phyloP scores from a whole-genome alignment of 2,888 invertebrate species.

The Drosophila picticornis region DNA sequence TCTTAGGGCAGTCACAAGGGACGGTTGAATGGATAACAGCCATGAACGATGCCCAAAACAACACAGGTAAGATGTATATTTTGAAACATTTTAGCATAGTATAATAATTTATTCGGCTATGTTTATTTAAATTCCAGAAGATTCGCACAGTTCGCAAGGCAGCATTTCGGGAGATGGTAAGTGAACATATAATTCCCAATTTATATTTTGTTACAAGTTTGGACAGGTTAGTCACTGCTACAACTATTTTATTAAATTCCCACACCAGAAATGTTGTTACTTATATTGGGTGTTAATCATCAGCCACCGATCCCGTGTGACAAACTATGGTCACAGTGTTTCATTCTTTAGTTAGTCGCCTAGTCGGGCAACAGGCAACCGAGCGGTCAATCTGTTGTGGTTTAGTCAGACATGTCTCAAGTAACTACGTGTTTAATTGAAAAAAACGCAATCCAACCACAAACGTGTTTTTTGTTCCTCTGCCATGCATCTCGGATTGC shows the following conservation, averaged over 20 bases:
- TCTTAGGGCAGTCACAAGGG: constrained; percentile 72
- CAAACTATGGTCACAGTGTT: constrained; percentile 11
- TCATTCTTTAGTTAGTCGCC: constrained; percentile 10
- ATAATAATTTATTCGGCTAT: background rate
- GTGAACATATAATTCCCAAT: constrained; percentile 45
- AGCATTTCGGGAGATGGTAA: constrained; percentile 85
- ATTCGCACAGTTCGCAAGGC: constrained; percentile 84
- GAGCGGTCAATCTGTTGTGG: constrained; percentile 62
- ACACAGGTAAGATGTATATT: constrained; percentile 64
- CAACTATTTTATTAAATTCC: background rate
- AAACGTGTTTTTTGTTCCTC: constrained; percentile 60
- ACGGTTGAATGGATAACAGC: constrained; percentile 83
- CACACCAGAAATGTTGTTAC: constrained; percentile 6
- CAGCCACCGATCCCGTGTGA: constrained; percentile 23
- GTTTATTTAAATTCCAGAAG: constrained; percentile 75
- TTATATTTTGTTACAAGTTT: background rate
- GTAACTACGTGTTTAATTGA: constrained; percentile 65
- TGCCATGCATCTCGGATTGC: constrained; percentile 23
- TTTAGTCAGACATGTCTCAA: constrained; percentile 54
- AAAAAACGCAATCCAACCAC: constrained; percentile 60
- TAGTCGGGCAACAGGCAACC: constrained; percentile 15
- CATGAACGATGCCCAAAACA: constrained; percentile 78
- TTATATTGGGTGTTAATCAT: constrained; percentile 17
- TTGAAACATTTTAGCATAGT: background rate
- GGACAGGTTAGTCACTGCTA: background rate